A percentile compares a stretch with the other conserved stretches of the same genome.
phyloP scores from a whole-genome alignment of 2,113 vertebrate species.

The Sturnus vulgaris region DNA sequence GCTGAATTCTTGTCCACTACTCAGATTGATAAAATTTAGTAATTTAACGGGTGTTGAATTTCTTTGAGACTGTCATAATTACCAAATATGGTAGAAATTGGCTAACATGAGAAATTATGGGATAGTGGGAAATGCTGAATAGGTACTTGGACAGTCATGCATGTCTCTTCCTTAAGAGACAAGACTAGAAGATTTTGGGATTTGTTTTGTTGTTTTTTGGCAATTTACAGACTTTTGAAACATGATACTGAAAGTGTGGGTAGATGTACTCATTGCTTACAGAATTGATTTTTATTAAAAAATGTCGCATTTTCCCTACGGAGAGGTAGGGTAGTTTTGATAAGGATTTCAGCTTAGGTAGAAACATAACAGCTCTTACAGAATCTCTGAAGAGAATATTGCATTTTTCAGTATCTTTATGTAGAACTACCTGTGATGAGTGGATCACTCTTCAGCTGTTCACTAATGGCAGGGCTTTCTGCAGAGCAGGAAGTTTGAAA shows the following conservation, averaged over 20 bases:
- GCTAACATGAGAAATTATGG: neutral
- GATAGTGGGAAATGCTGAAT: neutral
- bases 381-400: neutral
- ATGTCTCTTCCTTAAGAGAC: neutral
- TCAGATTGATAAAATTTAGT: neutral
- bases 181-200: neutral
- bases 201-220: neutral
- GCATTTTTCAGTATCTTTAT: neutral
- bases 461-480: neutral
- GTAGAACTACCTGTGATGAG: neutral
- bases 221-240: neutral
- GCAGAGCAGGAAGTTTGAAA: neutral
- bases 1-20: neutral
- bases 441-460: neutral
- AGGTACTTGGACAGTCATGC: neutral
- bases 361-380: neutral
- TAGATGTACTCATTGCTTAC: neutral
- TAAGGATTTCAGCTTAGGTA: neutral
- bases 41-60: neutral
- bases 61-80: neutral
- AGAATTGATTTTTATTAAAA: neutral
- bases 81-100: neutral
- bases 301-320: neutral
- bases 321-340: neutral
- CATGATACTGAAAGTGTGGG: neutral